Base-by-base conservation (phyloP, 2,888 invertebrate species). In the Hartigia nigra region DNA sequence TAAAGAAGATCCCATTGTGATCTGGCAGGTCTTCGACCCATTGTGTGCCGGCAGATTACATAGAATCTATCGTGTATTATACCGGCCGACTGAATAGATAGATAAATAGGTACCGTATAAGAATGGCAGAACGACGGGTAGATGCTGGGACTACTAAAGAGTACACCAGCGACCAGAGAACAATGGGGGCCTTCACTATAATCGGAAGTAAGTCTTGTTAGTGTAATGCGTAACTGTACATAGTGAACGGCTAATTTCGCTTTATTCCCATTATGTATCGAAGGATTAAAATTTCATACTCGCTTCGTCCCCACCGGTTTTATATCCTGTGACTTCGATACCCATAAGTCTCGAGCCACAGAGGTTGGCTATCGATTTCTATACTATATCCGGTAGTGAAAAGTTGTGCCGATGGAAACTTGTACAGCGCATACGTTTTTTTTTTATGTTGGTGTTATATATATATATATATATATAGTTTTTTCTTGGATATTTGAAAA, bases 121-220 rank as follows among this genome's bases (percentile, higher is more conserved):
- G 85, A 86, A 86, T 82, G 83, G 82, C 82, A 81, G 79, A 78
- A 78, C 76, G 32, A 55, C 80, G 78, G 74, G 78, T 69, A 69
- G 35, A 69, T 12, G 39, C 76, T 79, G 74, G 72, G 82, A 82
- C 82, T 81, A 85, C 84, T 84, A 84, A 88, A 86, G 84, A 86
- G 83, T 82, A 84, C 86, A 85, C 84, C 84, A 86, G 84, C 84
- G 85, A 81, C 82, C 77, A 80, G 83, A 83, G 87, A 89, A 89
- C 89, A 89, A 89, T 89, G 83, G 86, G 77, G 81, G 81, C 80
- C 86, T 85, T 87, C 84, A 80, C 88, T 88, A 84, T 86, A 89
- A 89, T 89, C 90, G 89, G 89, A 90, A 90, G 90, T 90, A 86
- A 88, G 87, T 87, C 89, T 90, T 89, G 89, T 90, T 90, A 89